Conservation (phyloP, 2,113 vertebrate genomes). For the Hydropotes inermis region DNA sequence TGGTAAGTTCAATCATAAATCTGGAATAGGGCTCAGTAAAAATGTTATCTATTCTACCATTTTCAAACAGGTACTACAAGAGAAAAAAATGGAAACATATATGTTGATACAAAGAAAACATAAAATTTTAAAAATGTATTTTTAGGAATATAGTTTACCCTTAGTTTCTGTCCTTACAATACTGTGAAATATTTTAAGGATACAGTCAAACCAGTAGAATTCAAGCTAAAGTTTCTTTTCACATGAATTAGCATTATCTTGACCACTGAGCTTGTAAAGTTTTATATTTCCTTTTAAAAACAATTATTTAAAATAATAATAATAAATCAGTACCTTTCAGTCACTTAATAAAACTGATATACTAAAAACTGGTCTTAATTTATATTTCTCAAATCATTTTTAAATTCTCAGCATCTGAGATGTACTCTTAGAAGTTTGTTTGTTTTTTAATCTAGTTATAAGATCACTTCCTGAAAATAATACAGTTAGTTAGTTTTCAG, state of each 20-base stretch:
- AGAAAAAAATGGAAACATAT: slow-evolving; percentile 70
- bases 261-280: background rate
- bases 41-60: slow-evolving; percentile 98
- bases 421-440: background rate
- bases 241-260: background rate
- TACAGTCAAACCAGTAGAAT: background rate
- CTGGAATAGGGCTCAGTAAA: slow-evolving; percentile 97
- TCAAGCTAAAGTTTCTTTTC: background rate
- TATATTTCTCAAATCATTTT: background rate
- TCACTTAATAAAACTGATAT: background rate
- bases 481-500: background rate
- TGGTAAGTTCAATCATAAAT: slow-evolving; percentile 94
- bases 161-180: background rate
- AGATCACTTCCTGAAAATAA: slow-evolving; percentile 7
- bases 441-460: background rate
- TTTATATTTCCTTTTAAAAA: slow-evolving; percentile 15
- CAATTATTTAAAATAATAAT: background rate
- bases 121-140: background rate
- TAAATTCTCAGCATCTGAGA: background rate
- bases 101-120: slow-evolving; percentile 61
- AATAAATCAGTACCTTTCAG: background rate
- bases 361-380: background rate
- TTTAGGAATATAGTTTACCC: slow-evolving; percentile 2
- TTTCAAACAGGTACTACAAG: slow-evolving; percentile 95
- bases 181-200: slow-evolving; percentile 7